Evolutionary conservation across 1,140 invertebrate species (phyloP).

Genomic region (Monomorium pharaonis): DNA sequence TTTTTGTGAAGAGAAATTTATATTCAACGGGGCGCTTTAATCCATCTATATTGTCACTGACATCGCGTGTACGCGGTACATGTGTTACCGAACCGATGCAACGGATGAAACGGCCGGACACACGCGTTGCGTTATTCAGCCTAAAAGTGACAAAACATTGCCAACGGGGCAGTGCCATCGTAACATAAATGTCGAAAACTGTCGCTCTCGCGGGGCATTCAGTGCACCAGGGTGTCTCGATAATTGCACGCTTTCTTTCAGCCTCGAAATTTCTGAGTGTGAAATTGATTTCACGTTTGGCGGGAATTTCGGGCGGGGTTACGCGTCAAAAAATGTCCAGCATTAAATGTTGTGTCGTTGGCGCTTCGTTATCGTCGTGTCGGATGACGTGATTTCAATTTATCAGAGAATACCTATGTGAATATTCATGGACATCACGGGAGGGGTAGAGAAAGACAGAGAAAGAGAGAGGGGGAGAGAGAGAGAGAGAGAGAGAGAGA

Average conservation of each 20-base stretch:
- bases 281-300: background rate
- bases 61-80: constrained; percentile 7
- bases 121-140: constrained; percentile 31
- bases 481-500: no score
- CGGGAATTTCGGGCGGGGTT: background rate
- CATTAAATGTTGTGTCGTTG: background rate
- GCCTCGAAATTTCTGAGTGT: background rate
- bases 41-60: constrained; percentile 49
- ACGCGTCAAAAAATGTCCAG: background rate
- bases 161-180: background rate
- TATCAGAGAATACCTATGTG: background rate
- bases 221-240: background rate
- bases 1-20: constrained; percentile 42
- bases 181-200: constrained; percentile 52
- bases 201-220: background rate
- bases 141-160: constrained; percentile 52
- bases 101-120: constrained; percentile 42
- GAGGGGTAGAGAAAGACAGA: no score
- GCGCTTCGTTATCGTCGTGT: background rate
- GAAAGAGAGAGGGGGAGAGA: no score
- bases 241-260: background rate
- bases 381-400: background rate
- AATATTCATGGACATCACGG: constrained; percentile 52
- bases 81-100: constrained; percentile 30
- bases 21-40: constrained; percentile 44